Percentiles rank a stretch among this genome's conserved stretches.
Evolutionary conservation across 92 coral and sea anemone genomes (phyloP).

Genomic region (Parazoanthus atlanticus): DNA sequence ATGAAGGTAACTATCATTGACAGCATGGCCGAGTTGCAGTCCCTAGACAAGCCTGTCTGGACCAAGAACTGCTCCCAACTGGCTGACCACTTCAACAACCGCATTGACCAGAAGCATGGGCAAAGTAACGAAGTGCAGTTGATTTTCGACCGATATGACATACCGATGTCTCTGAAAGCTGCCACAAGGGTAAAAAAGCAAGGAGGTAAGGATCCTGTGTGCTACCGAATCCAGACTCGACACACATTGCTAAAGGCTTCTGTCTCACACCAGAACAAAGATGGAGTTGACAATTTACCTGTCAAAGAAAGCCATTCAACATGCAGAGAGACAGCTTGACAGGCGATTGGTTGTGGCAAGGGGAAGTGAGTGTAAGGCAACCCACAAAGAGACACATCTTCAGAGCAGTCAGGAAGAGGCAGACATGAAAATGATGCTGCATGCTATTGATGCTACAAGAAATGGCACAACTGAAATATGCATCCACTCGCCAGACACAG

Average conservation of each 20-base stretch:
- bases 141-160: neutral
- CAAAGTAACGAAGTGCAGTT: neutral
- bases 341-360: neutral
- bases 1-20: too few relatives aligned
- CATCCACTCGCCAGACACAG: neutral
- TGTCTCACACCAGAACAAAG: neutral
- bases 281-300: neutral
- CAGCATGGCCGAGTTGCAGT: slow-evolving; percentile 11
- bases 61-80: neutral
- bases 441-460: neutral
- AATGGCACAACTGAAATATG: neutral
- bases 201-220: neutral
- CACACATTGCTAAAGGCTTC: neutral
- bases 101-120: neutral
- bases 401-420: neutral
- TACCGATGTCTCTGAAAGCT: too few relatives aligned
- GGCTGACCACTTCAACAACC: neutral
- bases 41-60: neutral
- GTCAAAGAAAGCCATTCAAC: neutral
- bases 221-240: too few relatives aligned
- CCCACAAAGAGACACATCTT: neutral
- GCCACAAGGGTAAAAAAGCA: neutral
- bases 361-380: neutral
- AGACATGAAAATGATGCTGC: neutral
- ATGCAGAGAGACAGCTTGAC: neutral